These are phyloP conservation scores for Tubulanus polymorphus DNA, from an alignment of 2,888 invertebrate species.

Conservation along the genomic window DNA sequence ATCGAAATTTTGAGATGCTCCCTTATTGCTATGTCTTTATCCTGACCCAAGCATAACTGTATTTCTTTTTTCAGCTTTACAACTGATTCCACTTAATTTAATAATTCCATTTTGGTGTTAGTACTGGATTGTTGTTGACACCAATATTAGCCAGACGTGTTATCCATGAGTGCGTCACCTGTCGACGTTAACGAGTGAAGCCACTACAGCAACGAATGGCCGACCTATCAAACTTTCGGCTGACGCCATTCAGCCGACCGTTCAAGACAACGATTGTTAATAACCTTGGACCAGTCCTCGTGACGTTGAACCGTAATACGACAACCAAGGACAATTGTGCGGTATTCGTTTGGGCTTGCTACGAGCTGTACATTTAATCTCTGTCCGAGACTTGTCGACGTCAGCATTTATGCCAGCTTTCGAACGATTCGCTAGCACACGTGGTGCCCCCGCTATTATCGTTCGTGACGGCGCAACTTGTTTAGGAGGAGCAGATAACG, in stretches of 20 bases:
- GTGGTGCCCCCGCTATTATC: background rate
- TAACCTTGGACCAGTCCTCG: background rate
- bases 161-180: slow-evolving; percentile 1
- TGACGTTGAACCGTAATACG: slow-evolving; percentile 2
- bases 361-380: slow-evolving; percentile 1
- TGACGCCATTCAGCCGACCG: slow-evolving; percentile 7
- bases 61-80: too few relatives aligned
- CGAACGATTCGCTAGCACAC: slow-evolving; percentile 1
- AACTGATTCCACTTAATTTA: too few relatives aligned
- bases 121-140: slow-evolving; percentile 9
- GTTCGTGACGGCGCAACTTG: slow-evolving; percentile 3
- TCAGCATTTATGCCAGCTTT: slow-evolving; percentile 1
- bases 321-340: slow-evolving; percentile 2
- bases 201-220: slow-evolving; percentile 6
- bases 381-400: slow-evolving; percentile 1
- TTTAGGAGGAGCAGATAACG: slow-evolving; percentile 5
- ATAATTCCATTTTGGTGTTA: too few relatives aligned
- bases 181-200: slow-evolving; percentile 4
- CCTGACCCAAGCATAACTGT: too few relatives aligned
- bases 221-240: background rate
- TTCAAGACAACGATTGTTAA: slow-evolving; percentile 2
- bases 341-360: slow-evolving; percentile 1
- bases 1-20: too few relatives aligned
- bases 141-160: background rate
- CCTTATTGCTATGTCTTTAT: too few relatives aligned